Percentiles rank a stretch among this genome's conserved stretches.
Evolutionary conservation across 2,113 vertebrate genomes (phyloP).

Genomic region (Notothenia rossii): DNA sequence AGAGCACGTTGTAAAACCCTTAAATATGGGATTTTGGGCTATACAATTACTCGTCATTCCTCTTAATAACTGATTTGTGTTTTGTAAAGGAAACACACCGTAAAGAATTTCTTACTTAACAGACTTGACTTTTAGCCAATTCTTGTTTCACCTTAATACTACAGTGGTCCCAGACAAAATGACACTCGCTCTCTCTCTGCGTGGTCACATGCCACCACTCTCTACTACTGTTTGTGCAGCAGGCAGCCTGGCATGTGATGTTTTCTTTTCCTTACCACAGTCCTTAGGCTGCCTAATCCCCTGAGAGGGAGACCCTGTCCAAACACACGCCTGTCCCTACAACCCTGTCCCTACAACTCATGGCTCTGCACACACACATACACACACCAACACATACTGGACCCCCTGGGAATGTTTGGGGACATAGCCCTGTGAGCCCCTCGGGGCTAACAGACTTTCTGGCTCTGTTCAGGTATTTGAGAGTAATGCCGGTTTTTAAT

Average conservation of each 20-base stretch:
- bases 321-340: constrained; percentile 73
- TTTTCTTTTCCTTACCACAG: constrained; percentile 80
- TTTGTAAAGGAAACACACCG: background rate
- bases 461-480: constrained; percentile 76
- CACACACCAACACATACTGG: constrained; percentile 51
- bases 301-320: constrained; percentile 76
- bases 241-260: constrained; percentile 75
- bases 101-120: background rate
- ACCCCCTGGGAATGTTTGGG: constrained; percentile 79
- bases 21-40: background rate
- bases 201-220: constrained; percentile 61
- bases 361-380: constrained; percentile 41
- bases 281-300: constrained; percentile 78
- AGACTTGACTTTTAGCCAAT: background rate
- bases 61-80: background rate
- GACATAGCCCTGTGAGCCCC: constrained; percentile 63
- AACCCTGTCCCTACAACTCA: constrained; percentile 52
- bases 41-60: background rate
- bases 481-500: constrained; percentile 43
- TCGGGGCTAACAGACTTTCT: constrained; percentile 67
- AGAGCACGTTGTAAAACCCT: background rate
- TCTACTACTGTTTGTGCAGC: constrained; percentile 76
- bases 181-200: background rate
- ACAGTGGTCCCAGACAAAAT: constrained; percentile 1
- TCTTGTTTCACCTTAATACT: background rate